Evolutionary conservation across 2,888 invertebrate genomes (phyloP), one percentile per base, ranked within the genome.

Genomic region (Spilosoma lubricipeda): DNA sequence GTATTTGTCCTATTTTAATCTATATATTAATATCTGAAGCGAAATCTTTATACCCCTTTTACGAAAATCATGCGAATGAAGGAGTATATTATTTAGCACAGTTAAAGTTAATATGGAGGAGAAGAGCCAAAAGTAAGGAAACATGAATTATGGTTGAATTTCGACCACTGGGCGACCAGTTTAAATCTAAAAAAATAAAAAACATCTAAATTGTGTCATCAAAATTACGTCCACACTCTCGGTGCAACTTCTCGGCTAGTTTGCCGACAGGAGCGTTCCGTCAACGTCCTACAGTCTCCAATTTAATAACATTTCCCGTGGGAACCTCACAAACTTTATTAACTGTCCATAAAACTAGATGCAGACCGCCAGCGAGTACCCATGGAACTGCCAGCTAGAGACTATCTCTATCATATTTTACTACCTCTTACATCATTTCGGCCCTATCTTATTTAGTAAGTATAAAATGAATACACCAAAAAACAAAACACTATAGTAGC

Each of bases 241-340:
- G 27, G 39, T 0, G 75, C 80, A 80, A 33, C 65, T 66, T 64
- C 77, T 76, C 52, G 68, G 76, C 75, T 65, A 76, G 52, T 74
- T 75, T 69, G 79, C 78, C 83, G 84, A 84, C 83, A 86, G 84
- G 81, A 83, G 80, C 88, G 89, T 87, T 90, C 88, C 87, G 86
- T 90, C 91, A 89, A 85, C 87, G 89, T 89, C 88, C 71, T 78
- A 71, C 74, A 82, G 85, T 86, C 87, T 87, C 82, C 83, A 88
- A 89, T 90, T 88, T 90, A 90, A 90, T 91, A 91, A 90, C 88
- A 88, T 91, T 89, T 89, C 87, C 84, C 82, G 82, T 77, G 73
- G 80, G 81, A 82, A 74, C 76, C 81, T 20, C 82, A 80, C 85
- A 86, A 87, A 90, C 87, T 91, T 90, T 91, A 91, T 90, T 91